Evolutionary conservation across 2,888 invertebrate species (phyloP), one percentile per base, ranked within the genome.

Genomic region (Phengaris arion): DNA sequence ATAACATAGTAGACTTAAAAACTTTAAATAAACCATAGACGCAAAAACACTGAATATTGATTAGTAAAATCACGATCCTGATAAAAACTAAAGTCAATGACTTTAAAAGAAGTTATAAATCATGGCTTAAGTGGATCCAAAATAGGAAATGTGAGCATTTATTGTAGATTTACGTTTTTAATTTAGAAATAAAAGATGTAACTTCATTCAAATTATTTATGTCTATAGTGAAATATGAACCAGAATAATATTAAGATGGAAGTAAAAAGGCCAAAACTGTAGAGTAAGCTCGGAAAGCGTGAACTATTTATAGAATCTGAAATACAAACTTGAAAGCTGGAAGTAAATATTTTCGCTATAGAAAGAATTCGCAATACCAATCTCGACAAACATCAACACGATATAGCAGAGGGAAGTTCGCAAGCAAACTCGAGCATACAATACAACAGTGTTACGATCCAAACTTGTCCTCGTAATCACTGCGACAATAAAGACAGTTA

Each of bases 401-500:
- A 7, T 0, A 64, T 5, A 35, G 52, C 52, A 10, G 64, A 12
- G 9, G 10, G 10, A 35, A 59, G 64, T 64, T 59, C 59, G 59
- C 59, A 22, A 59, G 35, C 12, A 35, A 8, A 7, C 52, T 52
- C 52, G 10, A 52, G 10, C 9, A 52, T 45, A 35, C 64, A 13
- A 45, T 35, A 64, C 35, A n/a, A 8, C 48, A 48, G 48, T 59
- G 68, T 76, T 73, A 74, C 55, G 68, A 75, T 64, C 55, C 59
- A 76, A 76, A 73, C 54, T 74, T 59, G 1, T 35, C 35, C 59
- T 64, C 74, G 70, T 69, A 84, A 86, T 85, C 81, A 81, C 78
- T 79, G 80, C 81, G 77, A 82, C 81, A 84, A 84, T 81, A 79
- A 81, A 78, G 77, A 78, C 79, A 79, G 77, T 79, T 81, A 80